Evolutionary conservation across 2,888 invertebrate species (phyloP), one percentile per base, ranked within the genome.

Genomic region (Bellardia bayeri): DNA sequence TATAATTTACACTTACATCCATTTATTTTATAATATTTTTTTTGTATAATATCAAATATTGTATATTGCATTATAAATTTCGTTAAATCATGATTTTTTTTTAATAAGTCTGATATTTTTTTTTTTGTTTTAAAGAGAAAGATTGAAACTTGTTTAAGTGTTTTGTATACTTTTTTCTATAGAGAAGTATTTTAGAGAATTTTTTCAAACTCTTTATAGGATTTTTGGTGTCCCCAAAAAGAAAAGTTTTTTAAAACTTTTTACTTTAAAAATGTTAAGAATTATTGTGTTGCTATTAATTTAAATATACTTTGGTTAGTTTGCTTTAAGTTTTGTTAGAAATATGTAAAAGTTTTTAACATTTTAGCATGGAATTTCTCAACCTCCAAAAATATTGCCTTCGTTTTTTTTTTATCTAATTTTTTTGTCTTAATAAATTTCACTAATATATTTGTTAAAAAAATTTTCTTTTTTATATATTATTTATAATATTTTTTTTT

Each of bases 321-420:
- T 45, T 45, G 1, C 13, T 45, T 45, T 11, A n/a, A 51, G 11
- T n/a, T 54, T 14, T 54, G 51, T 37, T 4, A 4, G 37, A 37
- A 37, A 37, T 37, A 37, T 37, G 37, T 37, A 37, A 37, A 37
- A 54, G 54, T 11, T 23, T 13, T 51, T 51, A 13, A 51, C 51
- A 45, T 45, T 75, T 68, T 83, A 75, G 85, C 87, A 87, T 89
- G 88, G 88, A 89, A 90, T 90, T 89, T 82, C 85, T 91, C 90
- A 91, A 91, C 90, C 91, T 91, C 89, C 89, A 90, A 90, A 91
- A 91, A 91, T 91, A 91, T 91, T 91, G 90, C 91, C 91, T 90
- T 87, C 30, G 79, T 88, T 63, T 5, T 45, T 56, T 14, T 63
- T 76, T 68, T 58, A 66, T 64, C 5, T 66, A 82, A 61, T 68